Percentiles rank a stretch among this genome's conserved stretches.
phyloP scores from a whole-genome alignment of 2,113 vertebrate genomes.

The Colinus virginianus region DNA sequence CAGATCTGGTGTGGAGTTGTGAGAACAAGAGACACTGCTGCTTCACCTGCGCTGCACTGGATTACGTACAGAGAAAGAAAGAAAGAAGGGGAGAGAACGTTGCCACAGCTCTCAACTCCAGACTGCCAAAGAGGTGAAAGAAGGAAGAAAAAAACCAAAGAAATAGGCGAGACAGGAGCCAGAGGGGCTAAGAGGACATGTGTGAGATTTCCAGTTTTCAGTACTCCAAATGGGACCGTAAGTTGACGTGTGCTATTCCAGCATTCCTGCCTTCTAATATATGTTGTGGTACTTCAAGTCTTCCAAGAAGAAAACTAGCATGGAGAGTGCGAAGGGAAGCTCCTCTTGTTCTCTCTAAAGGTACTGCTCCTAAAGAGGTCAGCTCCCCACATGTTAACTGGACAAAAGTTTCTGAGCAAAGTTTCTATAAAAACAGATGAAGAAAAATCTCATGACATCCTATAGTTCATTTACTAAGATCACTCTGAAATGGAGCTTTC shows the following conservation, averaged over 20 bases:
- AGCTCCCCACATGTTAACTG: not conserved
- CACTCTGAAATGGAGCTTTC: not conserved
- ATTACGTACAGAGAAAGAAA: not conserved
- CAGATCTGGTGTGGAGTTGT: not conserved
- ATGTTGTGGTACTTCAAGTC: not conserved
- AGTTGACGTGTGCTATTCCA: not conserved
- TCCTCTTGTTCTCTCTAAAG: not conserved
- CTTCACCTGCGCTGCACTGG: not conserved
- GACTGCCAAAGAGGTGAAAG: not conserved
- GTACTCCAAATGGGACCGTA: rapidly evolving
- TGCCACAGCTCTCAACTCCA: not conserved
- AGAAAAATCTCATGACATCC: not conserved
- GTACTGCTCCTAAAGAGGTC: not conserved
- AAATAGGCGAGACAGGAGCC: not conserved
- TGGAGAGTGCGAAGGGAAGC: not conserved
- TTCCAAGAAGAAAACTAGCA: not conserved
- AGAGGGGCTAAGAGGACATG: not conserved
- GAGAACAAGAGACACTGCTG: not conserved
- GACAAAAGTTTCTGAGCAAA: not conserved
- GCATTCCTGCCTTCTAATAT: not conserved
- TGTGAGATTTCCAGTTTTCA: not conserved
- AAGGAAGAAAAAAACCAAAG: not conserved
- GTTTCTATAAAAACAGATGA: not conserved
- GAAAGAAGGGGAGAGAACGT: not conserved
- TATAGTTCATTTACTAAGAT: not conserved